phyloP scores from a whole-genome alignment of 2,113 vertebrate genomes.

The Chelonoidis abingdonii region DNA sequence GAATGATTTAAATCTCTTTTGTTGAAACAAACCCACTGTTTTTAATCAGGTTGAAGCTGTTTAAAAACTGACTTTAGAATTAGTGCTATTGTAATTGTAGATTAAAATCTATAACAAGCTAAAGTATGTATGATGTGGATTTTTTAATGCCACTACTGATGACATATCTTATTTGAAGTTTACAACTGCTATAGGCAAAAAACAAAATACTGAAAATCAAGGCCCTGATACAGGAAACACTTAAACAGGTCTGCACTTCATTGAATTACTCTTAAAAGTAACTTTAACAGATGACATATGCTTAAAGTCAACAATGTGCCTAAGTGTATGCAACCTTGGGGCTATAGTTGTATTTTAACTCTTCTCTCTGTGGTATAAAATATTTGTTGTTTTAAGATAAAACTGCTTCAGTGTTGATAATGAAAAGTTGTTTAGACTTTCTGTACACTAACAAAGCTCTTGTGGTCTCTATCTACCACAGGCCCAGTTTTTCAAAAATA shows the following conservation, averaged over 20 bases:
- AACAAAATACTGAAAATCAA: neutral
- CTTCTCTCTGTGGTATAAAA: neutral
- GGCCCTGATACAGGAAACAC: neutral
- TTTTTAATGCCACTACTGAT: neutral
- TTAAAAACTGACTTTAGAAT: neutral
- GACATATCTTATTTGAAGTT: neutral
- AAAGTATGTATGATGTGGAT: neutral
- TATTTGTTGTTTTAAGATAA: neutral
- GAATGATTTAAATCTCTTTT: neutral
- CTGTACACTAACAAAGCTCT: neutral
- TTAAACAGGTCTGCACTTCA: neutral
- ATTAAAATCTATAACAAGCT: neutral
- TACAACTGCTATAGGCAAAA: neutral
- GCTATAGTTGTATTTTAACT: neutral
- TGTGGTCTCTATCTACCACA: neutral
- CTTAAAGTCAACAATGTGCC: neutral
- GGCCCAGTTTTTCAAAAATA: neutral
- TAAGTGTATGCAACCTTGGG: neutral
- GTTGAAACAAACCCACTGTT: accelerated
- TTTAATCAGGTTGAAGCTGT: neutral
- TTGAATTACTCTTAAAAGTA: neutral
- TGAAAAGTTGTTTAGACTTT: neutral
- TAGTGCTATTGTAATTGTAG: neutral
- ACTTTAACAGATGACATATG: neutral
- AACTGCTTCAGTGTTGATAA: too few relatives aligned